Evolutionary conservation across 2,797 vertebrate species (phyloP).

Genomic region (Chrysocyon brachyurus): DNA sequence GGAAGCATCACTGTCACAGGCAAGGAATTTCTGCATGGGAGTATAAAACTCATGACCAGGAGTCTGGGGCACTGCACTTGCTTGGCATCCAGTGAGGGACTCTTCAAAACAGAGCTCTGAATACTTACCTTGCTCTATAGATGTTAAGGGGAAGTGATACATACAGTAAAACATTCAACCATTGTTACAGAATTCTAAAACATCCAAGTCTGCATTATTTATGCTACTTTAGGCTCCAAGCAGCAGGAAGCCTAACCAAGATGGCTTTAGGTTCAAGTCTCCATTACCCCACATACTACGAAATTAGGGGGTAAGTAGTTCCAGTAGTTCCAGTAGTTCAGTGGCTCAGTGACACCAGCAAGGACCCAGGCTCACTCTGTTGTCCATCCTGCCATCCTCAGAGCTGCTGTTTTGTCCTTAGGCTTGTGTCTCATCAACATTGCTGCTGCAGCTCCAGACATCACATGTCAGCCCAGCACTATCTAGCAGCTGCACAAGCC

Average conservation of each 20-base stretch:
- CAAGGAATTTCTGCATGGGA: slow-evolving; percentile 82
- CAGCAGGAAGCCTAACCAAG: background rate
- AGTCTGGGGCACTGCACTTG: background rate
- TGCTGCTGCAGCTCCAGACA: background rate
- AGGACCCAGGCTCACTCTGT: background rate
- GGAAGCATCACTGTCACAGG: slow-evolving; percentile 90
- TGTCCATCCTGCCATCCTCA: background rate
- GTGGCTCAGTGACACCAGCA: background rate
- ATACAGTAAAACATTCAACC: background rate
- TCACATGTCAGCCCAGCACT: background rate
- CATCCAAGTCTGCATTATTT: background rate
- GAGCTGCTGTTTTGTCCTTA: background rate
- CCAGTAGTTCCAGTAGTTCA: background rate
- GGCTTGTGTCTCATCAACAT: background rate
- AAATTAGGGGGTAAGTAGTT: background rate
- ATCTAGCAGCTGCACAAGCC: background rate
- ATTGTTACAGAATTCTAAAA: background rate
- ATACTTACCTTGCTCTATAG: background rate
- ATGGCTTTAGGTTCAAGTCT: background rate
- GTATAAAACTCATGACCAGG: slow-evolving; percentile 50
- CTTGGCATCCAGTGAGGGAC: background rate
- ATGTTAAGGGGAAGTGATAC: background rate
- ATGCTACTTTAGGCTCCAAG: background rate
- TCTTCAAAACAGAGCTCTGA: background rate
- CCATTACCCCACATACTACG: background rate